phyloP scores from a whole-genome alignment of 2,113 vertebrate species.

The Calypte anna region DNA sequence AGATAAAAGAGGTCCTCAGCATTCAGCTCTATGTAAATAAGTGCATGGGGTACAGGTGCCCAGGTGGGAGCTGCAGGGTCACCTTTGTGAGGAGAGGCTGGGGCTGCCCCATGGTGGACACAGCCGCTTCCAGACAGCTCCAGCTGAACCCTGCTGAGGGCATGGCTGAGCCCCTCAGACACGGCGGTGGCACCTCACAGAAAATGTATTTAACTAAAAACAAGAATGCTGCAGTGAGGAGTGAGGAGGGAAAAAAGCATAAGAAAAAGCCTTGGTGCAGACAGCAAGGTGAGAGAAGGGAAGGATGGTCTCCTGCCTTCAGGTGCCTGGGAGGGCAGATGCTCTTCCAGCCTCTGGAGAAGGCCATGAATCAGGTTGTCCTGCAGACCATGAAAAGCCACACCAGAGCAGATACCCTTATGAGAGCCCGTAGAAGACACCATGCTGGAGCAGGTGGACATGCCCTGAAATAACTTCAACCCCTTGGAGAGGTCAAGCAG shows the following conservation, averaged over 20 bases:
- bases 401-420: not conserved
- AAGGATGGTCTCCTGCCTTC: no score
- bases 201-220: not conserved
- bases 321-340: not conserved
- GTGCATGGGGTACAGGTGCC: no score
- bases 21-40: not conserved
- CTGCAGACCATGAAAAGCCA: not conserved
- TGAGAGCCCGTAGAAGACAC: not conserved
- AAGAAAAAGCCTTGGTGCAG: not conserved
- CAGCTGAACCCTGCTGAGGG: accelerated
- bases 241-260: not conserved
- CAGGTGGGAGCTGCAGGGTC: accelerated
- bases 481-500: not conserved
- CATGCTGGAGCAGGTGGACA: not conserved
- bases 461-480: not conserved
- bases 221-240: not conserved
- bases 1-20: not conserved
- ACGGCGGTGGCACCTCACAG: accelerated
- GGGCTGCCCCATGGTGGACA: not conserved
- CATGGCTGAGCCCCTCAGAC: accelerated
- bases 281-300: not conserved
- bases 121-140: no score
- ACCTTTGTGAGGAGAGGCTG: not conserved
- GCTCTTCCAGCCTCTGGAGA: not conserved
- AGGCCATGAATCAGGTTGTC: not conserved